Base-by-base conservation (phyloP, 2,797 vertebrate species). In the Fistularia commersonii region DNA sequence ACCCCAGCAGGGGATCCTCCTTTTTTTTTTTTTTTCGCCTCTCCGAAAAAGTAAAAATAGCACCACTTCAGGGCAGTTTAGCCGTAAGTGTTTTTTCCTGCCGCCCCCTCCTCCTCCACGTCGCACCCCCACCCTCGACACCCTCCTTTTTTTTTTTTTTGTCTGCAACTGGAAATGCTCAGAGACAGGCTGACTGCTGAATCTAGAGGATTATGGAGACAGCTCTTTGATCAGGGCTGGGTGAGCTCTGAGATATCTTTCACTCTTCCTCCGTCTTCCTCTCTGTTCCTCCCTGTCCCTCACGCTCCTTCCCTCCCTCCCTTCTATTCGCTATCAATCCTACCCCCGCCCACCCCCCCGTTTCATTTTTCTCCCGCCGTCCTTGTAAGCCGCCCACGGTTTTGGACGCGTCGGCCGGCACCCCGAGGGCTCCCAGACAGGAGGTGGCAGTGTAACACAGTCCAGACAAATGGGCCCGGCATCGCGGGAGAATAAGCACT, bases 31-130 rank as follows among this genome's bases (percentile, higher is more conserved):
- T n/a, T n/a, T n/a, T n/a, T n/a, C n/a, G 73, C 68, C 76, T 79
- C 68, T 71, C 57, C 81, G 74, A 83, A 80, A 83, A 80, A 79
- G 84, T 88, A 87, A 90, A 90, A 91, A 90, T 91, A 90, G 87
- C 83, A 88, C 57, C 84, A 86, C 88, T 90, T 87, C 81, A 79
- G 87, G 87, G 79, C 84, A 88, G 85, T 90, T 90, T 88, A 83
- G 83, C 86, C 69, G 77, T 74, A 58, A 85, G 86, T 84, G 82
- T 85, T 89, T 87, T 83, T 74, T 72, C 63, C n/a, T n/a, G n/a
- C n/a, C n/a, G n/a, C n/a, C n/a, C n/a, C n/a, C n/a, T n/a, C n/a
- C n/a, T n/a, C n/a, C n/a, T n/a, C n/a, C n/a, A n/a, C n/a, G n/a
- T n/a, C n/a, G n/a, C n/a, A n/a, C n/a, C n/a, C n/a, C n/a, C n/a